Evolutionary conservation across 2,797 vertebrate species (phyloP).

Genomic region (Amniataba percoides): DNA sequence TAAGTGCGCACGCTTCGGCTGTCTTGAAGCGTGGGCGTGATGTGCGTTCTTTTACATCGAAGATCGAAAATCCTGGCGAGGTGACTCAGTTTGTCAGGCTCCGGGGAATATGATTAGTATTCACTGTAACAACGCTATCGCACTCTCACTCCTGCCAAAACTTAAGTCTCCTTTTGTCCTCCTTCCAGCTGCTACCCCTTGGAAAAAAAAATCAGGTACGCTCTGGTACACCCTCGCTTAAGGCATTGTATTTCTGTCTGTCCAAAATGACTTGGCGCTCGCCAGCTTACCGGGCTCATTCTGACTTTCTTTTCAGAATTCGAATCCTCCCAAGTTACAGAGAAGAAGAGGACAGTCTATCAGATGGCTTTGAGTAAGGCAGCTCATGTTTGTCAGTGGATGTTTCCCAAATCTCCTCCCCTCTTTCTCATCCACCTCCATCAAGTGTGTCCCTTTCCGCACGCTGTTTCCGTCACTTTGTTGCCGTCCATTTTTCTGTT

Average conservation of each 20-base stretch:
- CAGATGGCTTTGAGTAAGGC: slow-evolving; percentile 96
- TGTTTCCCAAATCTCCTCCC: slow-evolving; percentile 33
- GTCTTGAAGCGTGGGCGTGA: slow-evolving; percentile 49
- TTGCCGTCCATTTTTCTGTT: slow-evolving; percentile 70
- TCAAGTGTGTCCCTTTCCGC: slow-evolving; percentile 56
- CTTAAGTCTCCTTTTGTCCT: slow-evolving; percentile 82
- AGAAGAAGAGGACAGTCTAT: slow-evolving; percentile 97
- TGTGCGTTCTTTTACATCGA: slow-evolving; percentile 55
- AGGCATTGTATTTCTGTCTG: slow-evolving; percentile 53
- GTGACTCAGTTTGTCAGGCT: slow-evolving; percentile 75
- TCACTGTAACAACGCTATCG: slow-evolving; percentile 70
- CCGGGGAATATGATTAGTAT: slow-evolving; percentile 78
- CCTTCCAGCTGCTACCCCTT: slow-evolving; percentile 90
- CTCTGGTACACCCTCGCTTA: slow-evolving; percentile 56
- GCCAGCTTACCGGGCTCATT: slow-evolving; percentile 21
- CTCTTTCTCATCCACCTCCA: slow-evolving; percentile 43
- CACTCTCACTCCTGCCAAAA: slow-evolving; percentile 75
- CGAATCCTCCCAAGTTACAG: slow-evolving; percentile 90
- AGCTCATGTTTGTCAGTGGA: slow-evolving; percentile 47
- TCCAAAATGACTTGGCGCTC: slow-evolving; percentile 56
- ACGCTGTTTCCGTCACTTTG: slow-evolving; percentile 40
- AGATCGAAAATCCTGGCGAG: slow-evolving; percentile 52
- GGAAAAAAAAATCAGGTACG: slow-evolving; percentile 96
- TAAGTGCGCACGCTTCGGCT: slow-evolving; percentile 44
- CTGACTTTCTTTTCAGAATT: slow-evolving; percentile 83